Conservation (phyloP, 2,888 invertebrate genomes). For the Drosophila yooni region DNA sequence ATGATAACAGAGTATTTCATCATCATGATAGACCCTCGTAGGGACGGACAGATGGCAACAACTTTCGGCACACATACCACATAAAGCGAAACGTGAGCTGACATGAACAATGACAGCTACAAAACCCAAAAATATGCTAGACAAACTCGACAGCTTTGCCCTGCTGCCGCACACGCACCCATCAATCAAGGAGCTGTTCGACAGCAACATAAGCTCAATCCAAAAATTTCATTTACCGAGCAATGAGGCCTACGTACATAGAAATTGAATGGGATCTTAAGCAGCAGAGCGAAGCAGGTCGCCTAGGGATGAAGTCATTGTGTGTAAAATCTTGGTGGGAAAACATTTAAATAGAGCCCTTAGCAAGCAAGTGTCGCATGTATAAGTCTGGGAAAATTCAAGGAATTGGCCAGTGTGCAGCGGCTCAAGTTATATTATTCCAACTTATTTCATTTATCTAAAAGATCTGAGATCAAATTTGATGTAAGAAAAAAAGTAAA, state of each 20-base stretch:
- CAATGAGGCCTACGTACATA: slow-evolving; percentile 30
- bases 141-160: slow-evolving; percentile 42
- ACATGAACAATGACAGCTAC: slow-evolving; percentile 29
- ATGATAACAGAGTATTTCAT: slow-evolving; percentile 35
- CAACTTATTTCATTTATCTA: background rate
- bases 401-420: slow-evolving; percentile 10
- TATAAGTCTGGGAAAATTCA: slow-evolving; percentile 25
- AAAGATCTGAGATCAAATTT: background rate
- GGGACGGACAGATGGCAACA: slow-evolving; percentile 6
- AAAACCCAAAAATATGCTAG: slow-evolving; percentile 49
- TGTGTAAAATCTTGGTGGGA: slow-evolving; percentile 37
- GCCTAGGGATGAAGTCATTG: slow-evolving; percentile 24
- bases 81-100: slow-evolving; percentile 31
- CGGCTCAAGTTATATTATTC: background rate
- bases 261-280: slow-evolving; percentile 40
- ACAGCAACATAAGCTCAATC: slow-evolving; percentile 15
- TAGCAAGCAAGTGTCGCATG: slow-evolving; percentile 21
- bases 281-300: slow-evolving; percentile 7
- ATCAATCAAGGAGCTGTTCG: slow-evolving; percentile 49
- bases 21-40: slow-evolving; percentile 14
- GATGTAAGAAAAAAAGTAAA: background rate
- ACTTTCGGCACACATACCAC: slow-evolving; percentile 8
- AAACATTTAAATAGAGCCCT: slow-evolving; percentile 33
- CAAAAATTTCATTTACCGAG: slow-evolving; percentile 41
- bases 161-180: slow-evolving; percentile 21